phyloP scores from a whole-genome alignment of 2,113 vertebrate genomes.

The Notarius lentiginosus region DNA sequence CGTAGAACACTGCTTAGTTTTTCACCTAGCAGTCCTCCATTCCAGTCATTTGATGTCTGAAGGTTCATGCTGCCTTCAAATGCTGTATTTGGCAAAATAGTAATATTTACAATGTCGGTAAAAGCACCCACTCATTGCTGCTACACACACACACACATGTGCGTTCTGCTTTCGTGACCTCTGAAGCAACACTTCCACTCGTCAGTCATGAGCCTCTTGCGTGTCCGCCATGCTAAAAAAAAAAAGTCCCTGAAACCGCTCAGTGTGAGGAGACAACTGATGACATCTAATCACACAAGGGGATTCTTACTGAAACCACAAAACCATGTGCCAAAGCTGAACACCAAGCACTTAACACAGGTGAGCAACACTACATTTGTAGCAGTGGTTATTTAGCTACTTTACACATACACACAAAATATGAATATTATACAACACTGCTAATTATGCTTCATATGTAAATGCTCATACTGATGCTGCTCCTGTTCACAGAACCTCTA shows the following conservation, averaged over 20 bases:
- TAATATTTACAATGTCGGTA: slow-evolving; percentile 2
- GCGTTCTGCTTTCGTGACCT: neutral
- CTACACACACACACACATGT: neutral
- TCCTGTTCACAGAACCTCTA: neutral
- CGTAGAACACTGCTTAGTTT: neutral
- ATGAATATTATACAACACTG: neutral
- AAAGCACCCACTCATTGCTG: neutral
- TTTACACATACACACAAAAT: too few species aligned
- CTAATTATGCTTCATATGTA: neutral
- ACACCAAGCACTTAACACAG: neutral
- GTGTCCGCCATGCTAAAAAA: neutral
- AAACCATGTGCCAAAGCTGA: neutral
- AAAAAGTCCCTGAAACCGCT: neutral
- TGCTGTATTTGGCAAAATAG: neutral
- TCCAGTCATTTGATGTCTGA: neutral
- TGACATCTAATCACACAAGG: neutral
- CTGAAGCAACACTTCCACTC: slow-evolving; percentile 21
- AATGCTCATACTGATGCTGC: neutral
- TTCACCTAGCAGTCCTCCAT: neutral
- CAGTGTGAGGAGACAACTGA: too few species aligned
- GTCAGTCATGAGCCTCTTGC: neutral
- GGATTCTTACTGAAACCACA: neutral
- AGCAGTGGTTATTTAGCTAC: neutral
- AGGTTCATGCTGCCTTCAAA: neutral
- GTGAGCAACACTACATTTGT: neutral